Conservation (phyloP, 2,888 invertebrate genomes). For the Pinctada fucata region DNA sequence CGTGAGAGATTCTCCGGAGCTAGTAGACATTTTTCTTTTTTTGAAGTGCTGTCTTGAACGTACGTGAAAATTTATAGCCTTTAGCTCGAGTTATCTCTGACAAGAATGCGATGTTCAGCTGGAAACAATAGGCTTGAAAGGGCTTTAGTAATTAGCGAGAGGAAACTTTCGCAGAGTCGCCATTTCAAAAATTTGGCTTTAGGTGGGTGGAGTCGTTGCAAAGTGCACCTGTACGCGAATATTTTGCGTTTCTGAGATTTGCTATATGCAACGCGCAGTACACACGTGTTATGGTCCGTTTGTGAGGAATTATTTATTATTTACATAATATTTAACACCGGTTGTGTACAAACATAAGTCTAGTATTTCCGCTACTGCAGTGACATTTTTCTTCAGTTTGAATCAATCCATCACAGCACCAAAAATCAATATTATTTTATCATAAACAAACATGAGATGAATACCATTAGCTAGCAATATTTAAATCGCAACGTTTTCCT, state of each 20-base stretch:
- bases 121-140: not conserved
- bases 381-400: too few species aligned
- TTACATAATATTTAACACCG: too few species aligned
- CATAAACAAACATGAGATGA: too few species aligned
- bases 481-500: too few species aligned
- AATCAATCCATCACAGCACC: too few species aligned
- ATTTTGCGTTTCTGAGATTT: not conserved
- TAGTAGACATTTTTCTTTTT: slow-evolving; percentile 3
- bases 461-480: too few species aligned
- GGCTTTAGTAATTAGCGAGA: not conserved
- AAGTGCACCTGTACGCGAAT: not conserved
- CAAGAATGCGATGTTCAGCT: not conserved
- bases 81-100: slow-evolving; percentile 3
- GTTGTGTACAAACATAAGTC: too few species aligned
- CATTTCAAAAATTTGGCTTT: not conserved
- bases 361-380: too few species aligned
- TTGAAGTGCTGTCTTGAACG: not conserved
- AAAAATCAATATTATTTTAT: too few species aligned
- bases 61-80: not conserved
- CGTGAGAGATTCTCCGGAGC: not conserved
- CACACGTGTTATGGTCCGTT: too few species aligned
- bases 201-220: not conserved
- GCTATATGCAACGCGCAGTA: too few species aligned
- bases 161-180: not conserved
- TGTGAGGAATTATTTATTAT: too few species aligned